Conservation (phyloP, 2,888 invertebrate genomes). For the Lamproptera curius region DNA sequence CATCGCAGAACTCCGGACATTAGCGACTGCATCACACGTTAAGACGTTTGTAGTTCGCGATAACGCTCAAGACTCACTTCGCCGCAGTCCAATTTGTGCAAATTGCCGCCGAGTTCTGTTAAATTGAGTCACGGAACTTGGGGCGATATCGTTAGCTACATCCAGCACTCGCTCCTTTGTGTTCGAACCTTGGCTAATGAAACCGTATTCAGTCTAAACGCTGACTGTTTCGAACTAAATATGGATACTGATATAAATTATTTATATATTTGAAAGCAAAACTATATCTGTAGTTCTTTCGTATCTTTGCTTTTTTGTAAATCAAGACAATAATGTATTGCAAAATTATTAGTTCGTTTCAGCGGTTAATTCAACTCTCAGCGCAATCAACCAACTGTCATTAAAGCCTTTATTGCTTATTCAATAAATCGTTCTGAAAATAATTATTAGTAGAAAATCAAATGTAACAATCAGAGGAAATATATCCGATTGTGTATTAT, state of each 20-base stretch:
- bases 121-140: slow-evolving; percentile 48
- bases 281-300: background rate
- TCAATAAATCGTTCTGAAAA: no score
- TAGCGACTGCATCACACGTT: slow-evolving; percentile 26
- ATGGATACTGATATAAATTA: no score
- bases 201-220: slow-evolving; percentile 9
- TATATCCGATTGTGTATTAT: no score
- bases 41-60: slow-evolving; percentile 31
- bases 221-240: background rate
- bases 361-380: no score
- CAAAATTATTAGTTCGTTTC: no score
- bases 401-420: no score
- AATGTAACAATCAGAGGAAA: no score
- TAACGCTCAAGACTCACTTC: slow-evolving; percentile 42
- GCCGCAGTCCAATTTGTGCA: slow-evolving; percentile 55
- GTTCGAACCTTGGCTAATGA: slow-evolving; percentile 12
- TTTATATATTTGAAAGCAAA: no score
- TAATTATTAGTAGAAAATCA: no score
- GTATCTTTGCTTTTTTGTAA: slow-evolving; percentile 10
- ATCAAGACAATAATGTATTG: no score
- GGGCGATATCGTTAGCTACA: slow-evolving; percentile 47
- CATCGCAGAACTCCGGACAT: slow-evolving; percentile 16
- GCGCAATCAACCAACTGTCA: no score
- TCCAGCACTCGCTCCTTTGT: slow-evolving; percentile 35
- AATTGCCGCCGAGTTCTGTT: slow-evolving; percentile 49